These are phyloP conservation scores for Brienomyrus longianalis DNA, from an alignment of 2,113 vertebrate genomes.

Conservation along the genomic window DNA sequence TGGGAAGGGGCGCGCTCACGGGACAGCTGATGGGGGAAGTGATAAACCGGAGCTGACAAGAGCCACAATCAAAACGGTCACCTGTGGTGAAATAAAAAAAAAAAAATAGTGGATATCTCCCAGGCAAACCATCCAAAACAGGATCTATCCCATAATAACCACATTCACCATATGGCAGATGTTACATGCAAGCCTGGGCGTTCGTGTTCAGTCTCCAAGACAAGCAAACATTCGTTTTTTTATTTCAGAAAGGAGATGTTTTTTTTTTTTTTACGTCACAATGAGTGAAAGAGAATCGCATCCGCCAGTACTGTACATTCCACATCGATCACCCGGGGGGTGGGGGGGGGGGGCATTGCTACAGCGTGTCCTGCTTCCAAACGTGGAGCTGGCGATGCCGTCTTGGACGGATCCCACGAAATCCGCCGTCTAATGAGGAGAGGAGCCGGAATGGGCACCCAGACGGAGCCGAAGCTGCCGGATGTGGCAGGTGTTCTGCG, in stretches of 20 bases:
- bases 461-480: constrained; percentile 47
- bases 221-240: not conserved
- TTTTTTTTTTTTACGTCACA: not conserved
- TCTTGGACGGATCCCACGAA: not conserved
- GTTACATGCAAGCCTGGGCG: not conserved
- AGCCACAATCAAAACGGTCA: not conserved
- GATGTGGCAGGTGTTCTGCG: constrained; percentile 50
- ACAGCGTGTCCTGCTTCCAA: not conserved
- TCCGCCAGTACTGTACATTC: not conserved
- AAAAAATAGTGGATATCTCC: not conserved
- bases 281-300: not conserved
- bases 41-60: not conserved
- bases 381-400: not conserved
- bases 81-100: not conserved
- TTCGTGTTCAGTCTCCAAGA: not conserved
- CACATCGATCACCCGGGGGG: not conserved
- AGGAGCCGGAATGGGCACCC: not conserved
- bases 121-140: constrained; percentile 1
- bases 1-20: not conserved
- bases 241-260: not conserved
- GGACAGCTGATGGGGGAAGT: not conserved
- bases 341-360: not conserved
- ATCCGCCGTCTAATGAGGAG: not conserved
- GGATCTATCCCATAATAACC: not conserved
- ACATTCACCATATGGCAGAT: constrained; percentile 1